Evolutionary conservation across 2,113 vertebrate species (phyloP).

Genomic region (Spizaetus ornatus): DNA sequence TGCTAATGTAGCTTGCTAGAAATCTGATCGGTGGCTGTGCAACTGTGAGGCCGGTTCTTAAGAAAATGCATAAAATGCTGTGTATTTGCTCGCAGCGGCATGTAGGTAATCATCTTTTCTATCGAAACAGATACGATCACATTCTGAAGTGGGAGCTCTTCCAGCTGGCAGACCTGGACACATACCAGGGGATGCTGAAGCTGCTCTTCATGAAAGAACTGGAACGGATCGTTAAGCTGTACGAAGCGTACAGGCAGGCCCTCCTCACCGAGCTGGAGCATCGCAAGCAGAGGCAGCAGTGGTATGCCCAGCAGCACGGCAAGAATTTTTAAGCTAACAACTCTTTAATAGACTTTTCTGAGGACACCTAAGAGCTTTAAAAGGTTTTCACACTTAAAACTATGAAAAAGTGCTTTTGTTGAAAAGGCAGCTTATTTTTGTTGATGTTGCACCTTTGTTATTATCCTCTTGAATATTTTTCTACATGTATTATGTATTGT

Average conservation of each 20-base stretch:
- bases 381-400: not conserved
- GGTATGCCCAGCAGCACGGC: conserved; percentile 88
- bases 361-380: conserved; percentile 43
- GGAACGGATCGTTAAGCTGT: conserved; percentile 95
- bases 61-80: rapidly evolving
- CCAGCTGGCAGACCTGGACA: conserved; percentile 96
- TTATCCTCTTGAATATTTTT: conserved; percentile 64
- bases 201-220: conserved; percentile 99
- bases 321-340: conserved; percentile 80
- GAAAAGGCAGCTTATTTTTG: conserved; percentile 71
- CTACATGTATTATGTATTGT: conserved; percentile 65
- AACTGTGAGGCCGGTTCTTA: rapidly evolving
- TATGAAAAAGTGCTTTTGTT: conserved; percentile 48
- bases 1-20: rapidly evolving
- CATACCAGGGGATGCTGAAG: conserved; percentile 98
- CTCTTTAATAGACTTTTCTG: not conserved
- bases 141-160: conserved; percentile 99
- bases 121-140: conserved; percentile 87
- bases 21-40: rapidly evolving
- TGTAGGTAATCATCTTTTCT: not conserved
- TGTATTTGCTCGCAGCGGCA: rapidly evolving
- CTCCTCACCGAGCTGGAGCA: conserved; percentile 90
- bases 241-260: conserved; percentile 93
- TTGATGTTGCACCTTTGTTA: conserved; percentile 70
- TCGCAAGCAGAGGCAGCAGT: conserved; percentile 92